Evolutionary conservation across 2,113 vertebrate species (phyloP).

Genomic region (Colius striatus): DNA sequence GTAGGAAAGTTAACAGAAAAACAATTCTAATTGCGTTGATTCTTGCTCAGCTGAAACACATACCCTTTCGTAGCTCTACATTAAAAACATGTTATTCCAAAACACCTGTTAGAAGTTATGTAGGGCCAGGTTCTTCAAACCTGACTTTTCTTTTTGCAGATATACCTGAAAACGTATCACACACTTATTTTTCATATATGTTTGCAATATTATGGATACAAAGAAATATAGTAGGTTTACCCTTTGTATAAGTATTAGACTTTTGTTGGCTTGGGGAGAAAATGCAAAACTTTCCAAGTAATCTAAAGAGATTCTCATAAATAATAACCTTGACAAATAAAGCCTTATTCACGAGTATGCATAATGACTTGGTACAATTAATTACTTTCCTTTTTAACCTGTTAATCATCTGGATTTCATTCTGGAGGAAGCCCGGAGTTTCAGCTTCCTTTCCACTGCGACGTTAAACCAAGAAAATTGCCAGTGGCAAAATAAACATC

Average conservation of each 20-base stretch:
- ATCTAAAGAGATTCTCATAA: not conserved
- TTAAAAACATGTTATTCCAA: not conserved
- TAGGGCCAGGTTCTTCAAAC: not conserved
- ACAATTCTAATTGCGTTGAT: not conserved
- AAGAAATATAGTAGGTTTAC: not conserved
- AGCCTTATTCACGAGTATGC: not conserved
- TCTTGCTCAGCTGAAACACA: not conserved
- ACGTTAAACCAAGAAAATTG: conserved; percentile 46
- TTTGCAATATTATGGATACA: not conserved
- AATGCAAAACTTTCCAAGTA: not conserved
- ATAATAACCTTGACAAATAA: not conserved
- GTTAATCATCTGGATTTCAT: conserved; percentile 38
- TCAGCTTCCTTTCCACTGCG: conserved; percentile 9
- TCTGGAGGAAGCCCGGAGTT: conserved; percentile 14
- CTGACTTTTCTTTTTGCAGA: not conserved
- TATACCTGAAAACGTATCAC: not conserved
- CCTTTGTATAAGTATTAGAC: not conserved
- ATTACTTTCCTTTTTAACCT: conserved; percentile 54
- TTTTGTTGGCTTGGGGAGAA: not conserved
- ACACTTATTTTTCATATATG: not conserved
- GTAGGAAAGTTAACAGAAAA: not conserved
- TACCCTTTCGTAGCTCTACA: not conserved
- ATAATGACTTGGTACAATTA: conserved; percentile 15
- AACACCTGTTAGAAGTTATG: not conserved
- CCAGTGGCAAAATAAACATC: conserved; percentile 53